phyloP scores from a whole-genome alignment of 2,797 vertebrate genomes.

The Malacoctenus gilli region DNA sequence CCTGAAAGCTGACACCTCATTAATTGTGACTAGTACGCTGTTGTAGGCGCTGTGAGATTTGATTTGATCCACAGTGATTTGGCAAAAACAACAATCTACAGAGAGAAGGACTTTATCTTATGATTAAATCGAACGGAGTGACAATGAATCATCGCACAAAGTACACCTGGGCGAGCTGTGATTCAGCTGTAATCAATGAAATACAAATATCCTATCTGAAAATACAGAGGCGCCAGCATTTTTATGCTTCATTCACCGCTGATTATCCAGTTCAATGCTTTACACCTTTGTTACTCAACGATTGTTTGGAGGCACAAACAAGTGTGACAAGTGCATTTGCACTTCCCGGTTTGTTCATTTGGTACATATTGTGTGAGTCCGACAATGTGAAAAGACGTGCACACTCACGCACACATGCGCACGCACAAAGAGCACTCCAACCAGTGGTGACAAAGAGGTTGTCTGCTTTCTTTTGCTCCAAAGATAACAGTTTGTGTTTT shows the following conservation, averaged over 20 bases:
- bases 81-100: slow-evolving; percentile 20
- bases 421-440: slow-evolving; percentile 10
- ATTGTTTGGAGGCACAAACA: too few species aligned
- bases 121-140: slow-evolving; percentile 24
- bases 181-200: slow-evolving; percentile 22
- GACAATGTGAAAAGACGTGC: slow-evolving; percentile 22
- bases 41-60: slow-evolving; percentile 9
- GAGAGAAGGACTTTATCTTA: background rate
- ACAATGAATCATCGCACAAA: slow-evolving; percentile 24
- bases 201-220: slow-evolving; percentile 25
- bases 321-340: slow-evolving; percentile 25
- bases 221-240: slow-evolving; percentile 12
- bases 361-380: slow-evolving; percentile 22
- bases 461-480: slow-evolving; percentile 30
- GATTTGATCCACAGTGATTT: slow-evolving; percentile 12
- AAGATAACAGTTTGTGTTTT: slow-evolving; percentile 51
- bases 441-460: slow-evolving; percentile 27
- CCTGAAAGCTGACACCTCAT: slow-evolving; percentile 27
- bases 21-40: slow-evolving; percentile 29
- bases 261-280: slow-evolving; percentile 16
- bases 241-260: slow-evolving; percentile 1
- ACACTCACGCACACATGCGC: background rate
- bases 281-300: slow-evolving; percentile 21
- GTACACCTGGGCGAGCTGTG: slow-evolving; percentile 8
- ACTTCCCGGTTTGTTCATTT: slow-evolving; percentile 29